Evolutionary conservation across 2,797 vertebrate species (phyloP).

Genomic region (Amblyraja radiata): DNA sequence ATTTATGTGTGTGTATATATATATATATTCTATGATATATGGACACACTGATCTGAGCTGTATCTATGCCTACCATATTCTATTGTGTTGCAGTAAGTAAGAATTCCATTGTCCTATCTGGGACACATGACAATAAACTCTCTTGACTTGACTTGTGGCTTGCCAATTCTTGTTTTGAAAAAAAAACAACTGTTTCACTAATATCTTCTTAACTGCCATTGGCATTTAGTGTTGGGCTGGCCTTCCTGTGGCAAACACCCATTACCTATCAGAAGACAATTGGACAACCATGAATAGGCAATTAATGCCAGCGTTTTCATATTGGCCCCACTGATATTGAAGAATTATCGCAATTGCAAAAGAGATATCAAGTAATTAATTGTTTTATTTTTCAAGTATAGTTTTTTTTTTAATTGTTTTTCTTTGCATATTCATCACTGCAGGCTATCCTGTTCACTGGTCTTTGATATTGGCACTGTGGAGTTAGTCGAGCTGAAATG

Average conservation of each 20-base stretch:
- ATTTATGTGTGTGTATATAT: no score
- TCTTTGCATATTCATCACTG: conserved; percentile 22
- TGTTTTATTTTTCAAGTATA: background rate
- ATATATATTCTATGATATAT: no score
- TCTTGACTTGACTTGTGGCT: no score
- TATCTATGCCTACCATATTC: no score
- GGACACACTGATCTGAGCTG: no score
- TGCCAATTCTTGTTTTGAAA: no score
- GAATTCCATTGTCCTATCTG: no score
- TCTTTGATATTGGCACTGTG: conserved; percentile 11
- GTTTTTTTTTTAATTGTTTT: background rate
- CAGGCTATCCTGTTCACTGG: conserved; percentile 11
- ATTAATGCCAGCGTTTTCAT: background rate
- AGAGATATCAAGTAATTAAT: background rate
- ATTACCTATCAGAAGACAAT: background rate
- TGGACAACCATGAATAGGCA: background rate
- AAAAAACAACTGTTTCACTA: background rate
- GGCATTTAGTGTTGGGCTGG: no score
- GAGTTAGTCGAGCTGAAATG: conserved; percentile 67
- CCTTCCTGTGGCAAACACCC: background rate
- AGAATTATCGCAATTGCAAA: background rate
- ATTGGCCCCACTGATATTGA: no score
- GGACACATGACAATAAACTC: no score
- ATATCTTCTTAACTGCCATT: background rate
- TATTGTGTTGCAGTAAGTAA: no score